Percentiles rank a stretch among this genome's conserved stretches.
phyloP scores from a whole-genome alignment of 2,888 invertebrate genomes.

The Pachycephus smyrnensis region DNA sequence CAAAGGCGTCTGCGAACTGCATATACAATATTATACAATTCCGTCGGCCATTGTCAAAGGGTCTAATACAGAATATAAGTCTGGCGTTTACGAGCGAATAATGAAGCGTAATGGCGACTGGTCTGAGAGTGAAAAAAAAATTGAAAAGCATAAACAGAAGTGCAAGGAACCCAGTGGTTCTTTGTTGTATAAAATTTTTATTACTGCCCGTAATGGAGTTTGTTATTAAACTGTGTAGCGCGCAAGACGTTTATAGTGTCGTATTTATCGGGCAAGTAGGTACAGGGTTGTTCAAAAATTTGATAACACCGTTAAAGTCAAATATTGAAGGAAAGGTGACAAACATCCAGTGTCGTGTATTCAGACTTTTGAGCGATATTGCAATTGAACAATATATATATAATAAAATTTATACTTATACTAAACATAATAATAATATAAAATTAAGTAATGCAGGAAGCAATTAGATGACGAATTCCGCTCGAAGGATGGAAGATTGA shows the following conservation, averaged over 20 bases:
- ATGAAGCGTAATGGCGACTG: constrained; percentile 39
- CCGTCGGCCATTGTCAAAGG: constrained; percentile 22
- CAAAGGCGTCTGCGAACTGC: background rate
- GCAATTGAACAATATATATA: background rate
- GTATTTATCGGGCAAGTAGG: background rate
- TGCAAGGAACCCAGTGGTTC: background rate
- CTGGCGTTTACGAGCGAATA: constrained; percentile 45
- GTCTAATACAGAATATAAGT: constrained; percentile 30
- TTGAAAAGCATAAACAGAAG: constrained; percentile 7
- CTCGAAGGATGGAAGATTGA: background rate
- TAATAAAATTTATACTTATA: background rate
- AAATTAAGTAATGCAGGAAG: background rate
- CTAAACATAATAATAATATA: background rate
- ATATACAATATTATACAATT: background rate
- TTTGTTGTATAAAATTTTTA: background rate
- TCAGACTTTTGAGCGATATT: background rate
- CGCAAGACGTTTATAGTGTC: background rate
- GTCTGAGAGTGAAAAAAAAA: constrained; percentile 13
- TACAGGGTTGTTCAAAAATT: background rate
- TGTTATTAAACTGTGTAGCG: background rate
- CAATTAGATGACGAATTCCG: background rate
- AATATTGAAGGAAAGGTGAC: background rate
- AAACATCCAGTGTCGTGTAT: background rate
- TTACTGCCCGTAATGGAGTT: background rate
- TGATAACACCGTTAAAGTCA: background rate